Evolutionary conservation across 2,113 vertebrate species (phyloP), one percentile per base, ranked within the genome.

Genomic region (Erythrocercus mccallii): DNA sequence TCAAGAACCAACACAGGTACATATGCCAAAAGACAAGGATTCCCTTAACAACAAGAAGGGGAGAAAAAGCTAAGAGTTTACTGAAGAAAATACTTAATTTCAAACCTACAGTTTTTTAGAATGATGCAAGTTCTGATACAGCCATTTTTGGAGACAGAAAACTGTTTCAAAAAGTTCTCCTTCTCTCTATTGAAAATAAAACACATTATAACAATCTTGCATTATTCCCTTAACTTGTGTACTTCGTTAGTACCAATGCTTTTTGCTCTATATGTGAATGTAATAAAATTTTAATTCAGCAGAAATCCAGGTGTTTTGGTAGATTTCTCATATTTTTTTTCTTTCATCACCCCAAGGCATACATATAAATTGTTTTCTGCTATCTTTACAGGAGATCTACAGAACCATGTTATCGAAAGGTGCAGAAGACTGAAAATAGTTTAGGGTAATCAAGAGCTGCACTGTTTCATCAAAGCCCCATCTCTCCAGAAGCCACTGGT

Each of bases 291-390:
- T 79, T 84, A 82, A 78, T 87, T 91, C 81, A 60, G 40, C 30
- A 92, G 50, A 83, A 94, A 96, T 89, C 37, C 62, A 89, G 86
- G 84, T 91, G 56, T 35, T 79, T 90, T 81, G 80, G 62, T 76
- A 82, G 57, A 80, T 72, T 76, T 69, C 51, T 64, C 51, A 60
- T 35, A 17, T 38, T 33, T 37, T 64, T 64, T 76, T 77, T 22
- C 42, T 80, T 88, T 74, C 58, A 57, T 45, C 50, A 85, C 93
- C 60, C 68, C 30, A 72, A 94, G 91, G 73, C 66, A 79, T 7
- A 86, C 70, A 92, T 80, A 53, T 65, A 95, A 90, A 91, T 84
- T 92, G 78, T 92, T 91, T 91, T 76, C 66, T 79, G 20, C 48
- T 87, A 69, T 92, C 93, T 89, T 79, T 58, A 84, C 53, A 57